Percentiles rank a stretch among this genome's conserved stretches.
Evolutionary conservation across 2,888 invertebrate genomes (phyloP).

Genomic region (Sphaerophoria rueppellii): DNA sequence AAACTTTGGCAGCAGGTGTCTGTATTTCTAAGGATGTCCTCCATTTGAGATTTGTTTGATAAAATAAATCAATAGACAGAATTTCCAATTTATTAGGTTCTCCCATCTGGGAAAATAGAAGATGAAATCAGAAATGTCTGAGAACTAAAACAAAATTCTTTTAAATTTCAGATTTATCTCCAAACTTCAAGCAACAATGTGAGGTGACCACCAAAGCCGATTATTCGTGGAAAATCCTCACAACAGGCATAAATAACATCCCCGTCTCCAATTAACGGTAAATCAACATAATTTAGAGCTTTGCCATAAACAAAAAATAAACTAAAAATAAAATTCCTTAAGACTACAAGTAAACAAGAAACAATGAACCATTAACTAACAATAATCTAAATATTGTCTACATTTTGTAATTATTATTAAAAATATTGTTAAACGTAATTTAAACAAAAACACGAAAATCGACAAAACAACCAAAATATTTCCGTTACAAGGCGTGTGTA

Average conservation of each 20-base stretch:
- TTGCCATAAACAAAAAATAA: constrained; percentile 61
- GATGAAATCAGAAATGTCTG: background rate
- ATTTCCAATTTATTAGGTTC: background rate
- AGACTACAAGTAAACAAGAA: constrained; percentile 47
- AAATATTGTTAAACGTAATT: constrained; percentile 37
- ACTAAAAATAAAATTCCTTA: constrained; percentile 47
- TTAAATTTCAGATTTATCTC: constrained; percentile 50
- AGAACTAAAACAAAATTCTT: background rate
- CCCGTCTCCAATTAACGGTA: constrained; percentile 24
- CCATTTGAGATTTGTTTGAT: background rate
- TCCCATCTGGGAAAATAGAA: background rate
- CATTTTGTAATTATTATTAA: constrained; percentile 55
- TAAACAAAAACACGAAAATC: constrained; percentile 15
- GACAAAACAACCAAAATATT: constrained; percentile 10
- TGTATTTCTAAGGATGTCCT: constrained; percentile 19
- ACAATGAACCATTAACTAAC: constrained; percentile 52
- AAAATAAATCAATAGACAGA: constrained; percentile 16
- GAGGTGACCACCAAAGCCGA: constrained; percentile 66
- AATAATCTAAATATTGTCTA: constrained; percentile 66
- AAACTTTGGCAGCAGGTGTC: background rate
- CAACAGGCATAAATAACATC: constrained; percentile 59
- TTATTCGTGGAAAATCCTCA: constrained; percentile 57
- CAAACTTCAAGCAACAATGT: constrained; percentile 60
- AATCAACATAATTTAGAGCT: constrained; percentile 58
- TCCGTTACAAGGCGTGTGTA: constrained; percentile 51